phyloP scores from a whole-genome alignment of 2,797 vertebrate genomes.

The Coreius guichenoti region DNA sequence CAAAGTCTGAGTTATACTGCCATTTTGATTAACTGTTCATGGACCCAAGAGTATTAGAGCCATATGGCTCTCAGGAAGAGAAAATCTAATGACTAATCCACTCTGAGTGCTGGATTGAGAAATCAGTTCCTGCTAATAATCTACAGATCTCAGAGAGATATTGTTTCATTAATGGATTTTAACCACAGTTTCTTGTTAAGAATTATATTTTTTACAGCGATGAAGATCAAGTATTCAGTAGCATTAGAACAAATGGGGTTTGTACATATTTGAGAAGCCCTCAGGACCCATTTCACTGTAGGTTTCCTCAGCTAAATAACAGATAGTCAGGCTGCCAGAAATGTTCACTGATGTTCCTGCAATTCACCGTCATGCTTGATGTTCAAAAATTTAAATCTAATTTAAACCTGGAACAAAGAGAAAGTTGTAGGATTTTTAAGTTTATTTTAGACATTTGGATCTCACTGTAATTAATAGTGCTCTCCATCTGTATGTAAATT shows the following conservation, averaged over 20 bases:
- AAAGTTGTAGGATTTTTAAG: neutral
- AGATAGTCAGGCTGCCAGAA: neutral
- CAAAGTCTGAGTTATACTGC: conserved; percentile 45
- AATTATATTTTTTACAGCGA: neutral
- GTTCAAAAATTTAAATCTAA: neutral
- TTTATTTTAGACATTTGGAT: neutral
- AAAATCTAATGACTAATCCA: conserved; percentile 58
- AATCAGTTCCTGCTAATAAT: conserved; percentile 35
- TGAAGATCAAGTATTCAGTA: neutral
- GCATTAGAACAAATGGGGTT: neutral
- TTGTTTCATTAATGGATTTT: conserved; percentile 10
- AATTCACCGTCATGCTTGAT: neutral
- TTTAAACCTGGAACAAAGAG: neutral
- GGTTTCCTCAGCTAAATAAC: conserved; percentile 1
- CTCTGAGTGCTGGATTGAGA: conserved; percentile 50
- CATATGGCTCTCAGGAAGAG: conserved; percentile 50
- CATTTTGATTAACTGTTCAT: conserved; percentile 52
- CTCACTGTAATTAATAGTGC: neutral
- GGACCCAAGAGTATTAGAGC: conserved; percentile 51
- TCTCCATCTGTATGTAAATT: neutral
- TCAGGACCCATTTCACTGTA: neutral
- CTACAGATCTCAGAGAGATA: conserved; percentile 36
- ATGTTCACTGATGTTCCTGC: neutral
- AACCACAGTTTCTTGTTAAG: conserved; percentile 23
- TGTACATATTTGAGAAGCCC: neutral